phyloP scores from a whole-genome alignment of 2,888 invertebrate genomes.

The Nephrotoma flavescens region DNA sequence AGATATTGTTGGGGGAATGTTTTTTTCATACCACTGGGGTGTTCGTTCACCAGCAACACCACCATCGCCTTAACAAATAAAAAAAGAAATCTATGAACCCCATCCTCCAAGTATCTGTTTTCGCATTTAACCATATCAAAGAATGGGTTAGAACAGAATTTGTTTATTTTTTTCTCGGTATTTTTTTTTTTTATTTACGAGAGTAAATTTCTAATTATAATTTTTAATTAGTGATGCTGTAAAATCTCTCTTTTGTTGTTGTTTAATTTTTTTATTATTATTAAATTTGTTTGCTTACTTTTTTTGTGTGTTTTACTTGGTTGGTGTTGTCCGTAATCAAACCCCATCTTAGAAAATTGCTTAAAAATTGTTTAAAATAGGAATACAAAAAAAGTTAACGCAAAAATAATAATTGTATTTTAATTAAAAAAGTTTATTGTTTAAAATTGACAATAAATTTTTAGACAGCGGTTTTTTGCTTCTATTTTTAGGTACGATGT shows the following conservation, averaged over 20 bases:
- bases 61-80: too few relatives aligned
- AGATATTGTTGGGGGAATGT: too few relatives aligned
- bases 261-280: background rate
- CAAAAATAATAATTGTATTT: background rate
- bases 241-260: background rate
- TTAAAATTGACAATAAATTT: background rate
- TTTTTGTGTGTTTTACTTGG: too few relatives aligned
- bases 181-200: background rate
- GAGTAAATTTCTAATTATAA: background rate
- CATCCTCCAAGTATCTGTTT: too few relatives aligned
- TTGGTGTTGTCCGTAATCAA: too few relatives aligned
- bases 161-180: background rate
- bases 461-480: background rate
- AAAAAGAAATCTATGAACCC: too few relatives aligned
- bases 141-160: background rate
- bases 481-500: background rate
- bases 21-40: too few relatives aligned
- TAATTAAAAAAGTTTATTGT: background rate
- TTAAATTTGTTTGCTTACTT: too few relatives aligned
- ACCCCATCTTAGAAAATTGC: too few relatives aligned
- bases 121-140: background rate
- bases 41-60: too few relatives aligned
- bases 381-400: background rate
- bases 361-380: too few relatives aligned
- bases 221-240: background rate